Evolutionary conservation across 2,797 vertebrate species (phyloP).

Genomic region (Petrocephalus sullivani): DNA sequence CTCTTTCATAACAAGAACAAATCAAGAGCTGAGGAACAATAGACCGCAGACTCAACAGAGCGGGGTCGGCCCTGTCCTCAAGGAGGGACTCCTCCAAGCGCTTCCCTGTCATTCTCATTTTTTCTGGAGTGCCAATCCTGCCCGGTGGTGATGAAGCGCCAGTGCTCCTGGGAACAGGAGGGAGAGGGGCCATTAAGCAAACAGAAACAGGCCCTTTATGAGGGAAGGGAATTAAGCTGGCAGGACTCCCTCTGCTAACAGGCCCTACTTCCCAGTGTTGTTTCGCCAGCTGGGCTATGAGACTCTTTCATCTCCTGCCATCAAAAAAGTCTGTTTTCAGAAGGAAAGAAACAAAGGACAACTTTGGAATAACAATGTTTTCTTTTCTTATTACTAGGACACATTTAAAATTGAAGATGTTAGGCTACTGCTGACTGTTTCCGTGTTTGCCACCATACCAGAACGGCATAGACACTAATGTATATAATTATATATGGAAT

Average conservation of each 20-base stretch:
- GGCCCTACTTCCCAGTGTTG: not conserved
- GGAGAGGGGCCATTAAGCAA: not conserved
- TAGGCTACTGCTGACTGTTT: not conserved
- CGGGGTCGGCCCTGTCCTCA: not conserved
- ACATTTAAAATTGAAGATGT: not conserved
- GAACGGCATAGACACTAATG: not conserved
- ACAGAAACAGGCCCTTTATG: not conserved
- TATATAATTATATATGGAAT: not conserved
- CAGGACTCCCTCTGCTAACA: not conserved
- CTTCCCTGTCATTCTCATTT: not conserved
- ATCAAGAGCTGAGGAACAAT: slow-evolving; percentile 1
- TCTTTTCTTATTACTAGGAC: not conserved
- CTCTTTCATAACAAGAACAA: not conserved
- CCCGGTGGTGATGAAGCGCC: not conserved
- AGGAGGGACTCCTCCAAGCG: not conserved
- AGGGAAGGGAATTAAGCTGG: not conserved
- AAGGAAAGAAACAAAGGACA: not conserved
- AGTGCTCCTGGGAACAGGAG: not conserved
- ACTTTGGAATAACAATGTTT: not conserved
- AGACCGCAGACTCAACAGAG: not conserved
- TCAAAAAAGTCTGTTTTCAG: not conserved
- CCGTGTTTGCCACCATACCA: not conserved
- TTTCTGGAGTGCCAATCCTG: not conserved
- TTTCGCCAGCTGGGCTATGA: not conserved
- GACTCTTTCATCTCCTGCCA: slow-evolving; percentile 6